phyloP scores from a whole-genome alignment of 2,888 invertebrate species.

The Volucella zonaria region DNA sequence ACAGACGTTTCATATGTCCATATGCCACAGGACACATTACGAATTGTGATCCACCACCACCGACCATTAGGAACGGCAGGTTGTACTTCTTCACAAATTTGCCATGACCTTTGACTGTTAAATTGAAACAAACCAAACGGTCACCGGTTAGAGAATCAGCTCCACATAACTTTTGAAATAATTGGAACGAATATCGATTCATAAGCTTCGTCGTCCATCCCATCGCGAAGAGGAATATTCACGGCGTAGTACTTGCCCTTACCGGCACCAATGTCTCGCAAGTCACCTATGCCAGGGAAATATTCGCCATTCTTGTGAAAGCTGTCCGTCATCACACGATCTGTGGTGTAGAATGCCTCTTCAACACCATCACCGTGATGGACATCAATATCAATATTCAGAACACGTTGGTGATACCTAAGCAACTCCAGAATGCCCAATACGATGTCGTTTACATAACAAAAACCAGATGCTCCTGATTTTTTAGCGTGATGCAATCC shows the following conservation, averaged over 20 bases:
- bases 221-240: constrained; percentile 98
- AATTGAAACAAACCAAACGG: constrained; percentile 98
- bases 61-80: constrained; percentile 97
- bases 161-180: constrained; percentile 98
- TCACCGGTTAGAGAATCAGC: constrained; percentile 99
- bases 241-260: constrained; percentile 99
- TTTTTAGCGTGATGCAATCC: constrained; percentile 99
- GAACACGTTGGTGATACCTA: constrained; percentile 98
- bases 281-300: constrained; percentile 97
- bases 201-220: constrained; percentile 99
- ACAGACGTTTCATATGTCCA: constrained; percentile 99
- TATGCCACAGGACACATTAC: constrained; percentile 99
- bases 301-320: constrained; percentile 99
- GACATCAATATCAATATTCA: constrained; percentile 99
- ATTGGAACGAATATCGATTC: constrained; percentile 98
- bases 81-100: constrained; percentile 98
- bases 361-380: constrained; percentile 99
- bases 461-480: constrained; percentile 99
- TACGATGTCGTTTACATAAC: constrained; percentile 99
- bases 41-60: constrained; percentile 99
- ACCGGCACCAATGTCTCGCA: constrained; percentile 91
- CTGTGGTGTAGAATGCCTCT: constrained; percentile 99
- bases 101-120: constrained; percentile 97
- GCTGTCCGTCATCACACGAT: constrained; percentile 98
- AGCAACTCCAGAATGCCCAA: constrained; percentile 97